Base-by-base conservation (phyloP, 1,140 invertebrate species). In the Cydia pomonella region DNA sequence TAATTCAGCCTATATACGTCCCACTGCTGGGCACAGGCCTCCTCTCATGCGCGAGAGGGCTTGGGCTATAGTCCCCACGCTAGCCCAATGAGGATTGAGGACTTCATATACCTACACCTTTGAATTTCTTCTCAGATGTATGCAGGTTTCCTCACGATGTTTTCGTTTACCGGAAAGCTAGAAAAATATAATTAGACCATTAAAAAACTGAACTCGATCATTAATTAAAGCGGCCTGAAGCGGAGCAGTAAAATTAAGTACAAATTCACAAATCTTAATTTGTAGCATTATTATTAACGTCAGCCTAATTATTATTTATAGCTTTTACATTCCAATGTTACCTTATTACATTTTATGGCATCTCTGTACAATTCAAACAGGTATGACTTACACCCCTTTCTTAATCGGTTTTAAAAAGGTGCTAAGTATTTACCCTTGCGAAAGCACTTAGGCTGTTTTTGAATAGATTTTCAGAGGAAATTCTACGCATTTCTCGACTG, bases 401-500 rank as follows among this genome's bases (percentile, higher is more conserved):
- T 59, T 3, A 59, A 59, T 18, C 50, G n/a, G 16, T 21, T 23
- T 59, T 59, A 2, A 59, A 7, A 59, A 59, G 18, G 21, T 23
- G 7, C 12, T 59, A 59, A 59, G 18, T 10, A 6, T n/a, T 12
- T 23, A 23, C 10, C 10, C 23, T 10, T 59, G 3, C 16, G 12
- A 59, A 5, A 21, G 21, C 53, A 23, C 10, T 59, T 59, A 59
- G 2, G 53, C 21, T 23, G 9, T 59, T 59, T 18, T 59, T 23
- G 21, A 59, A 59, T 12, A 23, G 1, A n/a, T 59, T 59, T 12
- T 59, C 53, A 59, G 18, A 18, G 21, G 53, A 18, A 59, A 59
- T 59, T 9, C 53, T 59, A 59, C 53, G 53, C 53, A 59, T 21
- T 59, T 21, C 53, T 59, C 53, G 53, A 59, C 53, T 59, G 53